A percentile compares a stretch with the other conserved stretches of the same genome.
Conservation (phyloP, 2,797 vertebrate genomes). For the Coilia nasus region DNA sequence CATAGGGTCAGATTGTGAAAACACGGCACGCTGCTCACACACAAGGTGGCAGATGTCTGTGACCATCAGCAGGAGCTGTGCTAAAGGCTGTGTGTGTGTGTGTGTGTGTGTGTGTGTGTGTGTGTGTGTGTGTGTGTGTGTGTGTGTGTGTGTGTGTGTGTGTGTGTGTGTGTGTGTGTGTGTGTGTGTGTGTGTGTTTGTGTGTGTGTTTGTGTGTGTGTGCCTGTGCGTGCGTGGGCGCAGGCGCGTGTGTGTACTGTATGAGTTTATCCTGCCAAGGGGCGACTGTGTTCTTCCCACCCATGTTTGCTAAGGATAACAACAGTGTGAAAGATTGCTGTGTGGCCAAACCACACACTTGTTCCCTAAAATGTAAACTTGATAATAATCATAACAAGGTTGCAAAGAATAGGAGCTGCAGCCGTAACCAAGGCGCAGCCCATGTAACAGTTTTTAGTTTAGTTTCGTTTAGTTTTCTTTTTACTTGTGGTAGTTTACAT, state of each 20-base stretch:
- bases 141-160: conserved; percentile 16
- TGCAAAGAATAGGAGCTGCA: background rate
- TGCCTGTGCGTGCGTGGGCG: background rate
- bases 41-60: background rate
- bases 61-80: background rate
- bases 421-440: too few relatives aligned
- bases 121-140: background rate
- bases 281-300: background rate
- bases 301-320: background rate
- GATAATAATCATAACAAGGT: background rate
- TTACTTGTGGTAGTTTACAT: too few relatives aligned
- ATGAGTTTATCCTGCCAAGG: background rate
- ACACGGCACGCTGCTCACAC: background rate
- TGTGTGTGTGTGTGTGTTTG: background rate
- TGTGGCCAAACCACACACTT: background rate
- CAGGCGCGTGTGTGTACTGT: background rate
- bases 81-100: background rate
- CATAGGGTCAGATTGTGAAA: background rate
- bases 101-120: conserved; percentile 24
- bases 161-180: conserved; percentile 22
- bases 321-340: background rate
- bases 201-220: background rate
- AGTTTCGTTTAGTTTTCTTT: too few relatives aligned
- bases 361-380: background rate
- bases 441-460: too few relatives aligned